These are phyloP conservation scores for Fabriciana adippe DNA, from an alignment of 2,888 invertebrate genomes.

Conservation along the genomic window DNA sequence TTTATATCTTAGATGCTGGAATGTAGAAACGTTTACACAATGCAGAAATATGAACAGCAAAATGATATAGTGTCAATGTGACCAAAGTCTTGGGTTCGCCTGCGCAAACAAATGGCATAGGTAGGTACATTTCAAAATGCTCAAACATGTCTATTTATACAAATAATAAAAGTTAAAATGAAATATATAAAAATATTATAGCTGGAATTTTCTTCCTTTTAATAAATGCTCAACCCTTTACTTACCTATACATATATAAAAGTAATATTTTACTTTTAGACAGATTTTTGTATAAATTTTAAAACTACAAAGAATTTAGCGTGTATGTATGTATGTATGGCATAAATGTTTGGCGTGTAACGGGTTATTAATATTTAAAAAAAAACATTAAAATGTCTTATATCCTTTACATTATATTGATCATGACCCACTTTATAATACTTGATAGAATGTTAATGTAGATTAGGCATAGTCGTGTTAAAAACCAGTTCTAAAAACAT, in stretches of 20 bases:
- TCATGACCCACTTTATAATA: constrained; percentile 14
- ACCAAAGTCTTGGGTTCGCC: constrained; percentile 23
- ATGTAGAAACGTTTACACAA: constrained; percentile 29
- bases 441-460: constrained; percentile 7
- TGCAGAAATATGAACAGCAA: constrained; percentile 27
- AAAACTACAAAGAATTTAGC: no score
- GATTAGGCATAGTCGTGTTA: background rate
- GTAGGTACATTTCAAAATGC: constrained; percentile 3
- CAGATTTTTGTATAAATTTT: no score
- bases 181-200: no score
- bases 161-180: no score
- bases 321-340: no score
- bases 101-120: constrained; percentile 17
- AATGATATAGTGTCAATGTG: constrained; percentile 27
- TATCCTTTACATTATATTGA: constrained; percentile 11
- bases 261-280: no score
- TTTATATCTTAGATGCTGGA: constrained; percentile 5
- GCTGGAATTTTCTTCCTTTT: background rate
- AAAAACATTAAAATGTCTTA: background rate
- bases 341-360: no score
- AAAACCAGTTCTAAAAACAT: constrained; percentile 13
- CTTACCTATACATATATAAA: no score
- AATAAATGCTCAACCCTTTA: background rate
- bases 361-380: background rate
- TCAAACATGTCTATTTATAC: background rate